phyloP scores from a whole-genome alignment of 2,888 invertebrate genomes.

The Lycaena phlaeas region DNA sequence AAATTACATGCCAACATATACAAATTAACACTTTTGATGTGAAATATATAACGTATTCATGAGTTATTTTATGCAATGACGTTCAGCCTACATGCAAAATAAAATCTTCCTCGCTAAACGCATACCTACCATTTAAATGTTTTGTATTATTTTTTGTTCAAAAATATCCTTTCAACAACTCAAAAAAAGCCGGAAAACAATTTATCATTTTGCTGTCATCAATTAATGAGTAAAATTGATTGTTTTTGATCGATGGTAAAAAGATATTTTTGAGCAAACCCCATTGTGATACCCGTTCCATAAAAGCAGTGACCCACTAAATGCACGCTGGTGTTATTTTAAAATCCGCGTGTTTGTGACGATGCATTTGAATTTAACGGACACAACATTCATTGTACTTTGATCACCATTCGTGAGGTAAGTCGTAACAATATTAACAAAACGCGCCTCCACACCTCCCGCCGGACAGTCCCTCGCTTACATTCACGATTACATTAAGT shows the following conservation, averaged over 20 bases:
- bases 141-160: conserved; percentile 26
- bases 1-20: conserved; percentile 19
- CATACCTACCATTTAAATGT: conserved; percentile 26
- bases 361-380: conserved; percentile 46
- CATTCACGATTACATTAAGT: conserved; percentile 18
- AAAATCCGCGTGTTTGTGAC: conserved; percentile 45
- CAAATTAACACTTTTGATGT: conserved; percentile 11
- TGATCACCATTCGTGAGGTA: conserved; percentile 65
- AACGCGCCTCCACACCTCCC: conserved; percentile 55
- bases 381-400: conserved; percentile 40
- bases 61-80: conserved; percentile 38
- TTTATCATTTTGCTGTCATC: too few species aligned
- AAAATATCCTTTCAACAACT: conserved; percentile 30
- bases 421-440: conserved; percentile 44
- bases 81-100: conserved; percentile 60
- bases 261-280: conserved; percentile 45
- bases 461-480: conserved; percentile 26
- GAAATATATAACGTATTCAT: conserved; percentile 14
- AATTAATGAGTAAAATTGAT: too few species aligned
- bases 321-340: conserved; percentile 58
- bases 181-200: neutral
- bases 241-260: too few species aligned
- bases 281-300: conserved; percentile 52
- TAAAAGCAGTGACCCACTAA: conserved; percentile 63
- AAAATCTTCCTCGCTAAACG: conserved; percentile 26